A percentile compares a stretch with the other conserved stretches of the same genome.
Evolutionary conservation across 2,888 invertebrate genomes (phyloP).

Genomic region (Deilephila porcellus): DNA sequence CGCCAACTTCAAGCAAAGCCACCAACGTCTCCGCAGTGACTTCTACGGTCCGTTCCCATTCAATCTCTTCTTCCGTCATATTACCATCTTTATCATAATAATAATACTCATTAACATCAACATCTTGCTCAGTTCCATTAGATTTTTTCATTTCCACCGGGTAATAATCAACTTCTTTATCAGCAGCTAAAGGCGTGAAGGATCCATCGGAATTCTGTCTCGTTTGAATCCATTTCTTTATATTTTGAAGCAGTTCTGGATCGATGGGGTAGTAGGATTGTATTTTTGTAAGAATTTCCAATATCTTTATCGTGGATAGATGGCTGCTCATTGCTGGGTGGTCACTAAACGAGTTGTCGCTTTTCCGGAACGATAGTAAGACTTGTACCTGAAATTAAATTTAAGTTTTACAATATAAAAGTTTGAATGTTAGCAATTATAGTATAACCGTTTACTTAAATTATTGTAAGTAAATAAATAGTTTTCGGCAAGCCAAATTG

Average conservation of each 20-base stretch:
- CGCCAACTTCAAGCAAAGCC: constrained; percentile 85
- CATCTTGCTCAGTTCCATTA: constrained; percentile 67
- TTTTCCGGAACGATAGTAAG: constrained; percentile 85
- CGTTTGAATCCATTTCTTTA: constrained; percentile 86
- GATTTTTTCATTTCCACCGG: constrained; percentile 69
- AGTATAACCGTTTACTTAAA: no score
- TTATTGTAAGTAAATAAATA: no score
- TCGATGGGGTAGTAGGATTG: constrained; percentile 86
- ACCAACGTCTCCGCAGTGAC: constrained; percentile 87
- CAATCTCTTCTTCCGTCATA: constrained; percentile 76
- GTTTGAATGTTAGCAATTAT: no score
- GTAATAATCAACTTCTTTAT: constrained; percentile 83
- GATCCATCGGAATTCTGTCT: constrained; percentile 86
- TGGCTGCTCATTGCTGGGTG: constrained; percentile 87
- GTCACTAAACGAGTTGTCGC: constrained; percentile 88
- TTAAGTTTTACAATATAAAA: background rate
- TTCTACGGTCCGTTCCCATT: constrained; percentile 84
- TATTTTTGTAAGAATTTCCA: constrained; percentile 85
- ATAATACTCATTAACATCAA: constrained; percentile 77
- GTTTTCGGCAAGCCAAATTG: no score
- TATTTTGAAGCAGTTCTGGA: constrained; percentile 84
- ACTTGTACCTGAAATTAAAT: constrained; percentile 82
- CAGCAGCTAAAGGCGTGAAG: constrained; percentile 85
- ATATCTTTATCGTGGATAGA: constrained; percentile 83
- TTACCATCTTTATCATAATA: constrained; percentile 82